phyloP scores from a whole-genome alignment of 2,797 vertebrate genomes.

The Morus bassanus region DNA sequence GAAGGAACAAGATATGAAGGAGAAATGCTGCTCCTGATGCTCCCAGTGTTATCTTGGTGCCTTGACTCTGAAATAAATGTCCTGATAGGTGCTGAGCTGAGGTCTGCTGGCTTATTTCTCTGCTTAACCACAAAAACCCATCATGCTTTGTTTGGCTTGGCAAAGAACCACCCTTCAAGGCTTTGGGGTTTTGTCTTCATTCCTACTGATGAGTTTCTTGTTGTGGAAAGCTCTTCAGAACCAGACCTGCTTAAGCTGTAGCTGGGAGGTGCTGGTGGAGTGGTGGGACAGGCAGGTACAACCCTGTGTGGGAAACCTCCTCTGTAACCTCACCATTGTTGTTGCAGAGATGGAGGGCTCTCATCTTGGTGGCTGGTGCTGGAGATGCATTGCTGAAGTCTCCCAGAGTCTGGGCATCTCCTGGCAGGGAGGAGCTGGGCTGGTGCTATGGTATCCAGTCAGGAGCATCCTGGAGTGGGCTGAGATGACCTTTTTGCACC shows the following conservation, averaged over 20 bases:
- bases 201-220: background rate
- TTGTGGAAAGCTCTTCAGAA: background rate
- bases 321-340: fast-evolving
- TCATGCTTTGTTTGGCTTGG: background rate
- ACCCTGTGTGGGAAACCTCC: background rate
- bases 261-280: background rate
- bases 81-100: background rate
- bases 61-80: background rate
- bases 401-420: background rate
- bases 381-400: background rate
- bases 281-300: background rate
- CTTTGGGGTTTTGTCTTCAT: background rate
- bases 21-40: background rate
- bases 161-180: background rate
- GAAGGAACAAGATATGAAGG: background rate
- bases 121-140: background rate
- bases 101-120: background rate
- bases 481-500: background rate
- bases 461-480: background rate
- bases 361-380: background rate
- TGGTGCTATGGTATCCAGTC: fast-evolving
- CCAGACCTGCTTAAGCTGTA: background rate
- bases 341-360: background rate
- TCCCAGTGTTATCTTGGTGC: background rate
- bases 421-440: background rate